Evolutionary conservation across 1,140 invertebrate species (phyloP).

Genomic region (Euwallacea fornicatus): DNA sequence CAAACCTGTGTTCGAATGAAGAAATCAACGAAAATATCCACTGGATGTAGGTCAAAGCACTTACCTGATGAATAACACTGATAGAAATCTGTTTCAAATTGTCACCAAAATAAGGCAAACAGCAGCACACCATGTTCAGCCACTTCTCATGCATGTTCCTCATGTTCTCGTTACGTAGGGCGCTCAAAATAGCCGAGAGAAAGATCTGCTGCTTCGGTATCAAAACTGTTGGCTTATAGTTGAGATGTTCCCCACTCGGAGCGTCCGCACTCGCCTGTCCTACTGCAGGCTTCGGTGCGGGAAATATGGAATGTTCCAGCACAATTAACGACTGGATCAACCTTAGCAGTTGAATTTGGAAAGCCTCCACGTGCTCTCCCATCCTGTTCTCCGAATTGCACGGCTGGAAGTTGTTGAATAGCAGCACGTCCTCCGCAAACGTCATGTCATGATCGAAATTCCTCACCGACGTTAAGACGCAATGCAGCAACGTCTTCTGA

Average conservation of each 20-base stretch:
- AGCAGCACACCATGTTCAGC: slow-evolving; percentile 77
- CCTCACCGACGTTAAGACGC: slow-evolving; percentile 75
- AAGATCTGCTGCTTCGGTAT: slow-evolving; percentile 87
- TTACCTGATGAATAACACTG: slow-evolving; percentile 71
- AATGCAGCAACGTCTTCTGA: slow-evolving; percentile 86
- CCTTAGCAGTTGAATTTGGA: slow-evolving; percentile 76
- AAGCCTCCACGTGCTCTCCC: slow-evolving; percentile 72
- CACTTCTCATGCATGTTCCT: slow-evolving; percentile 78
- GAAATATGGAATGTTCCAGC: slow-evolving; percentile 70
- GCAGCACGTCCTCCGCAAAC: slow-evolving; percentile 81
- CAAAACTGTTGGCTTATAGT: slow-evolving; percentile 66
- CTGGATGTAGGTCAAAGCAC: neutral
- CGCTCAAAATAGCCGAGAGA: slow-evolving; percentile 76
- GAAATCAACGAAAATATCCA: neutral
- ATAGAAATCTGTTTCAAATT: slow-evolving; percentile 77
- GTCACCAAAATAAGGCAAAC: slow-evolving; percentile 72
- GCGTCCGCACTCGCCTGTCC: slow-evolving; percentile 36
- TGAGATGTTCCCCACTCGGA: slow-evolving; percentile 56
- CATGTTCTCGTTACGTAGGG: slow-evolving; percentile 66
- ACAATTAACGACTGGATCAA: slow-evolving; percentile 75
- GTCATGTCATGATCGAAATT: slow-evolving; percentile 60
- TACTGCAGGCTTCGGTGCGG: slow-evolving; percentile 33
- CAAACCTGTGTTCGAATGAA: slow-evolving; percentile 58
- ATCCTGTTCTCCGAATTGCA: slow-evolving; percentile 62
- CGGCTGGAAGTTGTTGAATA: slow-evolving; percentile 74